Evolutionary conservation across 2,797 vertebrate species (phyloP).

Genomic region (Schizopygopsis pylzovi): DNA sequence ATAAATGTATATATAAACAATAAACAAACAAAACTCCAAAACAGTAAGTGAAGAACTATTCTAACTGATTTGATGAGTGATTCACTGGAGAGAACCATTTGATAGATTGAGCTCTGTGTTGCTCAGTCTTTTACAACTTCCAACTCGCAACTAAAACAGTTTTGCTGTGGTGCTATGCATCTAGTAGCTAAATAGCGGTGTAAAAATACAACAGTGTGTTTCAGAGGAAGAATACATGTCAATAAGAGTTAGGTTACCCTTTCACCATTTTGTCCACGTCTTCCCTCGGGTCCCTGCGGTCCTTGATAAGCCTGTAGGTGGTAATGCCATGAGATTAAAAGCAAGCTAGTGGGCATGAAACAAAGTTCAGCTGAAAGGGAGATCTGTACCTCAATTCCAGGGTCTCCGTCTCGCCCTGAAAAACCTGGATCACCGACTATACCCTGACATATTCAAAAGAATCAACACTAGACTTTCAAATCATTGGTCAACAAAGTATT

Average conservation of each 20-base stretch:
- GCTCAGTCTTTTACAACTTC: too few relatives aligned
- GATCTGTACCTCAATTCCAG: conserved; percentile 79
- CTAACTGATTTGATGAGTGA: neutral
- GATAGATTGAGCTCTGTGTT: neutral
- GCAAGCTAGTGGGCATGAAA: neutral
- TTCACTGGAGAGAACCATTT: neutral
- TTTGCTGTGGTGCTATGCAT: neutral
- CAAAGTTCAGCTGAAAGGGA: neutral
- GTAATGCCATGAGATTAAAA: conserved; percentile 38
- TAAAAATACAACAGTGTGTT: neutral
- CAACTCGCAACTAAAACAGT: neutral
- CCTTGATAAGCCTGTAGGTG: conserved; percentile 83
- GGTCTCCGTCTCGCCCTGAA: conserved; percentile 80
- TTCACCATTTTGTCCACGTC: conserved; percentile 70
- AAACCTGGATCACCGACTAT: conserved; percentile 82
- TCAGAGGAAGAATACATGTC: neutral
- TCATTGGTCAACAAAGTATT: conserved; percentile 11
- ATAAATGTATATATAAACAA: neutral
- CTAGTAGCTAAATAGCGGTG: neutral
- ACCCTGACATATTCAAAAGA: conserved; percentile 70
- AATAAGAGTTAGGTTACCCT: conserved; percentile 70
- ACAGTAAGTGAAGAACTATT: neutral
- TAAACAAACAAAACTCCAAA: neutral
- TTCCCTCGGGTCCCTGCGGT: conserved; percentile 77
- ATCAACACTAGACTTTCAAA: conserved; percentile 28